Conservation (phyloP, 2,113 vertebrate species). For the Cebus imitator region DNA sequence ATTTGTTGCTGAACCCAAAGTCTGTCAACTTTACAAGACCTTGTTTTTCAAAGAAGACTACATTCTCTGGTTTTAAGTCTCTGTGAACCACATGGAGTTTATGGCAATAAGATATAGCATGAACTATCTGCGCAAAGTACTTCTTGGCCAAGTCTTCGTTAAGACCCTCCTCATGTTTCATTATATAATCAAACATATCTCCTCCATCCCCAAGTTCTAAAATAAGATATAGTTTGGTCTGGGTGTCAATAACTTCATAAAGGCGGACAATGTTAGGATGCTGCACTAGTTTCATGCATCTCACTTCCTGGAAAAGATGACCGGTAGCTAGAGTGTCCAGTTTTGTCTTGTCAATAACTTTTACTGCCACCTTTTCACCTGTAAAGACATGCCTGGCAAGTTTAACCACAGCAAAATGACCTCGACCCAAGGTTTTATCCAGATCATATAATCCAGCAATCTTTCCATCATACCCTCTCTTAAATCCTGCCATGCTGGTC, state of each 20-base stretch:
- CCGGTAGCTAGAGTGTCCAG: constrained; percentile 95
- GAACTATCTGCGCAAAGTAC: constrained; percentile 98
- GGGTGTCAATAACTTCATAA: constrained; percentile 98
- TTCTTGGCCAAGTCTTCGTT: constrained; percentile 97
- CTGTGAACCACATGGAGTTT: constrained; percentile 97
- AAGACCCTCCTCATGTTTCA: constrained; percentile 98
- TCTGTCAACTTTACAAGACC: constrained; percentile 98
- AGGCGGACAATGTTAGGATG: constrained; percentile 98
- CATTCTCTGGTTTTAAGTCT: constrained; percentile 98
- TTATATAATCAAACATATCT: constrained; percentile 99
- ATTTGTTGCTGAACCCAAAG: constrained; percentile 99
- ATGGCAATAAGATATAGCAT: constrained; percentile 99
- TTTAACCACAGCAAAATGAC: constrained; percentile 98
- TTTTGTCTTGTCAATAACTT: constrained; percentile 99
- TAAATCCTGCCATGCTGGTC: constrained; percentile 96
- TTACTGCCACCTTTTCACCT: constrained; percentile 98
- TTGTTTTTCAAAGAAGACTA: constrained; percentile 99
- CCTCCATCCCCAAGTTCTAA: constrained; percentile 97
- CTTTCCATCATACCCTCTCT: constrained; percentile 97
- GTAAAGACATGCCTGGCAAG: constrained; percentile 98
- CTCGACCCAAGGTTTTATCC: constrained; percentile 97
- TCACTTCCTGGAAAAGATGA: constrained; percentile 98
- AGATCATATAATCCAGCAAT: constrained; percentile 98
- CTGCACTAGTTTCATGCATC: constrained; percentile 99
- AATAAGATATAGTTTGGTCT: constrained; percentile 98